Evolutionary conservation across 2,888 invertebrate genomes (phyloP).

Genomic region (Camptogramma bilineatum): DNA sequence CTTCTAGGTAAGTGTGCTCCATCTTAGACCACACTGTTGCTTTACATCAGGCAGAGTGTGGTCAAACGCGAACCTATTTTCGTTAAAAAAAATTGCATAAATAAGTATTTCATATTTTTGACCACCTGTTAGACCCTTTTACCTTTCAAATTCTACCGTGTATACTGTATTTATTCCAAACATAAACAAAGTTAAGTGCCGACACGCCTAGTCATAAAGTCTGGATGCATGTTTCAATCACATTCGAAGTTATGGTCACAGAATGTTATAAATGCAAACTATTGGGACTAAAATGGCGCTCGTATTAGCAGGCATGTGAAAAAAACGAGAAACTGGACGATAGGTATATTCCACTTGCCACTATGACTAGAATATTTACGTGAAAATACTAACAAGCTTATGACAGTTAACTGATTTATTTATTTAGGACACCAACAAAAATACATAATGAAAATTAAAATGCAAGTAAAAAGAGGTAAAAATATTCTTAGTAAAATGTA

Average conservation of each 20-base stretch:
- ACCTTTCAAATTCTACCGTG: neutral
- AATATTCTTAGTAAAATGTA: no score
- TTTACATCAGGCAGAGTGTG: no score
- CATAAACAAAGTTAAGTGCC: slow-evolving; percentile 18
- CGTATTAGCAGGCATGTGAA: slow-evolving; percentile 70
- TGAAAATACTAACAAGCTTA: no score
- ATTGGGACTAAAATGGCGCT: slow-evolving; percentile 64
- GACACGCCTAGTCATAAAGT: slow-evolving; percentile 32
- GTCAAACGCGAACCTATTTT: no score
- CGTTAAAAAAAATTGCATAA: no score
- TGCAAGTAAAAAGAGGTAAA: no score
- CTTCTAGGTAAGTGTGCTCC: no score
- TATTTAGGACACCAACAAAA: no score
- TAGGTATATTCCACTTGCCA: slow-evolving; percentile 37
- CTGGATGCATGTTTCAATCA: slow-evolving; percentile 74
- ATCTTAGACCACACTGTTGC: no score
- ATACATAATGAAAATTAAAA: no score
- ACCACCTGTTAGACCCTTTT: no score
- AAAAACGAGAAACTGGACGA: slow-evolving; percentile 53
- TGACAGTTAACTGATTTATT: no score
- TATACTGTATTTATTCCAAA: slow-evolving; percentile 3
- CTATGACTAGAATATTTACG: slow-evolving; percentile 10
- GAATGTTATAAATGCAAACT: slow-evolving; percentile 71
- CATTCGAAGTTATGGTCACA: slow-evolving; percentile 62
- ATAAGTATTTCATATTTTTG: neutral